Base-by-base conservation (phyloP, 1,140 invertebrate genomes). In the Leptopilina boulardi region DNA sequence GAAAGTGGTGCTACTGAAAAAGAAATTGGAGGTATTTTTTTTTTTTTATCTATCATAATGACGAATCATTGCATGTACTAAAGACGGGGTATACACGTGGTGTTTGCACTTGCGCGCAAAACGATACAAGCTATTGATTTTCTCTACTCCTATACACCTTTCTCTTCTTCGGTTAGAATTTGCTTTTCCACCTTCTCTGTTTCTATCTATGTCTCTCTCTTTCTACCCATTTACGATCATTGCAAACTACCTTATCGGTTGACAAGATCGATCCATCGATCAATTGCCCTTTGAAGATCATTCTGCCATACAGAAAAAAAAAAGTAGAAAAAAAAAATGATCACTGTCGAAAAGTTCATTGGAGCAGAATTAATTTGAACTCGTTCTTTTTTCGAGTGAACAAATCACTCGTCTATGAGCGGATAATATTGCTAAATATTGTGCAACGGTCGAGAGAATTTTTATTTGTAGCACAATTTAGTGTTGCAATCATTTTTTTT, bases 121-220 rank as follows among this genome's bases (percentile, higher is more conserved):
- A 82, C 80, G 80, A 79, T 80, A 84, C 82, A 75, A 78, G 79
- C 80, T 84, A 84, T 84, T 82, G 82, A 84, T 84, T 84, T 84
- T 84, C 82, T 77, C 77, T 79, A 80, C 80, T 80, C 82, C 73
- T 51, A n/a, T n/a, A 30, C 56, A 56, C 75, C 56, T 23, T 6
- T 38, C 18, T 42, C 1, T 59, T 73, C 79, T 59, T 73, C 79
- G 71, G 47, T 30, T 74, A 70, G 76, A 41, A 73, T 71, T 70
- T 72, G 71, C 75, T 26, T 73, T 75, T 77, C 75, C 44, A 74
- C 73, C 74, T 34, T 42, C 76, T 38, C 73, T 71, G 41, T 38
- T 59, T 51, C 73, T 73, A 44, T 71, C 73, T 71, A 74, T 76
- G 72, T 66, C n/a, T n/a, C n/a, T n/a, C n/a, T n/a, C n/a, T n/a